Evolutionary conservation across 2,888 invertebrate genomes (phyloP).

Genomic region (Mythimna ferrago): DNA sequence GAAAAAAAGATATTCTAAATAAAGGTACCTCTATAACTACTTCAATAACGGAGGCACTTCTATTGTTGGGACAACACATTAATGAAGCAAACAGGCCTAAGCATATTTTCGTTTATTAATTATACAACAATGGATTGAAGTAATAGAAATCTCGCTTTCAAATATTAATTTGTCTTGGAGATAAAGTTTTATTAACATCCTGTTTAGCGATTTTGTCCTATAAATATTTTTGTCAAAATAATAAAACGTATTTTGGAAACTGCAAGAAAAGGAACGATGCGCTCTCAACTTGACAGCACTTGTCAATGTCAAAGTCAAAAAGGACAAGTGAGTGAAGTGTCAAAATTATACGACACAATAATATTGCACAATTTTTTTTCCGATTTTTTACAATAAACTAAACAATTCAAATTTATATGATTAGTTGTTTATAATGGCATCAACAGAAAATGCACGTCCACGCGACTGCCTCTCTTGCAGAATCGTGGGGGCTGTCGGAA

Average conservation of each 20-base stretch:
- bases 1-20: too few relatives aligned
- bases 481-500: slow-evolving; percentile 90
- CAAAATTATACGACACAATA: neutral
- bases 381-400: neutral
- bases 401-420: slow-evolving; percentile 1
- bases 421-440: slow-evolving; percentile 66
- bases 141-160: too few relatives aligned
- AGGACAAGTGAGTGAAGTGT: neutral
- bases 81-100: too few relatives aligned
- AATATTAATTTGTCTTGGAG: too few relatives aligned
- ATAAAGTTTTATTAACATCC: too few relatives aligned
- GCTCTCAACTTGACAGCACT: neutral
- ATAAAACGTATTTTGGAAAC: neutral
- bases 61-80: too few relatives aligned
- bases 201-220: too few relatives aligned
- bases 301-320: slow-evolving; percentile 7
- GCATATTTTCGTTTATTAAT: too few relatives aligned
- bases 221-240: too few relatives aligned
- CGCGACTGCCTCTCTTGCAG: slow-evolving; percentile 91
- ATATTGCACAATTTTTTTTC: slow-evolving; percentile 19
- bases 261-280: neutral
- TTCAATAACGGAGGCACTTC: too few relatives aligned
- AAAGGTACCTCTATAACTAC: too few relatives aligned
- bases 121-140: too few relatives aligned
- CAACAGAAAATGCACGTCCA: slow-evolving; percentile 80